phyloP scores from a whole-genome alignment of 2,113 vertebrate genomes.

The Enhydra lutris region DNA sequence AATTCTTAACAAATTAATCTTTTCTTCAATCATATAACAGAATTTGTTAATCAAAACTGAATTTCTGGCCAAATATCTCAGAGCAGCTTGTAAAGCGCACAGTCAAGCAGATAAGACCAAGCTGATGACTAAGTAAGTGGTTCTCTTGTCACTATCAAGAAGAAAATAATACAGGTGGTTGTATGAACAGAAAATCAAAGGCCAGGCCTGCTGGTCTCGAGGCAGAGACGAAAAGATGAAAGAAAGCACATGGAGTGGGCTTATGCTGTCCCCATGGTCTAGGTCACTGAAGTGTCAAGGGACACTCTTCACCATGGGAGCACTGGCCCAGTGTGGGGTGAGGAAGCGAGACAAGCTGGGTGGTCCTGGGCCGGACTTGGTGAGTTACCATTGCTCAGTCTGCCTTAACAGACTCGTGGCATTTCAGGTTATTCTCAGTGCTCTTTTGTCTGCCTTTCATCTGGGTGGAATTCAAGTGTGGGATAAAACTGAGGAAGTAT shows the following conservation, averaged over 20 bases:
- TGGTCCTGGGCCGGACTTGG: neutral
- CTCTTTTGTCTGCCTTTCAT: neutral
- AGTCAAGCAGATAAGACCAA: conserved; percentile 50
- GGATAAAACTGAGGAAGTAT: neutral
- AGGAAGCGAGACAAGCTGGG: neutral
- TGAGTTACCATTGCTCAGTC: neutral
- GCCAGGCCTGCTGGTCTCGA: neutral
- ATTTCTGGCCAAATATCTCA: conserved; percentile 55
- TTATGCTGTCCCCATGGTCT: neutral
- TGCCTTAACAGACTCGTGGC: neutral
- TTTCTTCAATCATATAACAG: conserved; percentile 56
- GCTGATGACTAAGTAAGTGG: conserved; percentile 31
- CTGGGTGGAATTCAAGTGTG: neutral
- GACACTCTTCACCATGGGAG: neutral
- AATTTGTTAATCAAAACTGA: conserved; percentile 70
- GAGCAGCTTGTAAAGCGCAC: neutral
- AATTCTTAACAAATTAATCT: conserved; percentile 72
- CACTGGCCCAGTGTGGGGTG: neutral
- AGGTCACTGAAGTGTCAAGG: neutral
- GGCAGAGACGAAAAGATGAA: neutral
- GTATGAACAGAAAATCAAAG: neutral
- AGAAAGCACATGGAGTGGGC: neutral
- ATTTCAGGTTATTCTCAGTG: neutral
- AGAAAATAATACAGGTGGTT: neutral
- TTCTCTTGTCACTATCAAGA: neutral